Conservation (phyloP, 2,888 invertebrate genomes). For the Agonopterix heracliana region DNA sequence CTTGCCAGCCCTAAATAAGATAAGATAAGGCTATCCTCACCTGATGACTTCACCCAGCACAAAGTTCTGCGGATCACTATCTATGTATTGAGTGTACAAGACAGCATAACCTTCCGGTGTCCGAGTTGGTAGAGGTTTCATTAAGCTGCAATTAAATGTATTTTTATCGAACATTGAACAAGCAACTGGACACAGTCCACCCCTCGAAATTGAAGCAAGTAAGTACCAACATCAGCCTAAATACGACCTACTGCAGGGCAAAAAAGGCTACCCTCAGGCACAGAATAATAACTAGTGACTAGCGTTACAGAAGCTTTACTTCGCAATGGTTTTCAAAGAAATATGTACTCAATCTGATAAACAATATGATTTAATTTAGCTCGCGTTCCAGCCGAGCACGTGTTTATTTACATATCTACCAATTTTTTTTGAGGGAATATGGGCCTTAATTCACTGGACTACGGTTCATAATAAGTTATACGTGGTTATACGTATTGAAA, state of each 20-base stretch:
- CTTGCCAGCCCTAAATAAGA: background rate
- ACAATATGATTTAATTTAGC: too few species aligned
- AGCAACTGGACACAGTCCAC: background rate
- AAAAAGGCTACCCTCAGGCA: too few species aligned
- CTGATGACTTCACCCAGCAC: conserved; percentile 62
- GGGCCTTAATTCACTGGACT: too few species aligned
- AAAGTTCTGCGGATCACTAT: conserved; percentile 73
- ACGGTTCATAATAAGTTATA: too few species aligned
- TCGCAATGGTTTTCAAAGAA: too few species aligned
- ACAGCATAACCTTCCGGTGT: conserved; percentile 73
- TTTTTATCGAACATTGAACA: background rate
- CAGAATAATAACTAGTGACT: too few species aligned
- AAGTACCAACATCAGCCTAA: too few species aligned
- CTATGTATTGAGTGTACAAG: conserved; percentile 59
- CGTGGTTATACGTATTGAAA: too few species aligned
- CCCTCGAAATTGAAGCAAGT: background rate
- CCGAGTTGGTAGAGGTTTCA: conserved; percentile 44
- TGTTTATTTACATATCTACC: background rate
- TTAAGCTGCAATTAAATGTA: conserved; percentile 3
- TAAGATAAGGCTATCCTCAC: conserved; percentile 13
- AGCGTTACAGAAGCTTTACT: too few species aligned
- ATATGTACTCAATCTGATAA: too few species aligned
- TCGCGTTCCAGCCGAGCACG: background rate
- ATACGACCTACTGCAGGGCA: too few species aligned
- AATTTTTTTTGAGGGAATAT: too few species aligned